These are phyloP conservation scores for Torymus auratus DNA, from an alignment of 2,888 invertebrate species.

Conservation along the genomic window DNA sequence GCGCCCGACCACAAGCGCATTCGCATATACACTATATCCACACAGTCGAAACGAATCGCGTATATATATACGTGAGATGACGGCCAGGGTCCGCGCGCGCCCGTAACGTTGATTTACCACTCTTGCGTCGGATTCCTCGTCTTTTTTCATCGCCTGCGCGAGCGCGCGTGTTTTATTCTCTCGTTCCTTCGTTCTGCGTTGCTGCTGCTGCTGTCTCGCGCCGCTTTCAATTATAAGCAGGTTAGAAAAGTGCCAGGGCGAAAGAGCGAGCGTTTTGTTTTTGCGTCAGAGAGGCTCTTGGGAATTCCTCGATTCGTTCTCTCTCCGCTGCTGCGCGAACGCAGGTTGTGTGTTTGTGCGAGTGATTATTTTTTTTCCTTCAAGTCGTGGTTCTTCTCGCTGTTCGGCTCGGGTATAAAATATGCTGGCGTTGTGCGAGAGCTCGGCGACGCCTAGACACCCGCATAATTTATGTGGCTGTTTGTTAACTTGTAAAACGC, in stretches of 20 bases:
- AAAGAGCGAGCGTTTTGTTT: conserved; percentile 10
- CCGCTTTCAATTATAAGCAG: conserved; percentile 52
- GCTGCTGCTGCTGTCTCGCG: no score
- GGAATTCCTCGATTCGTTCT: conserved; percentile 48
- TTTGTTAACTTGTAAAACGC: conserved; percentile 54
- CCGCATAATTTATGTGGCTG: conserved; percentile 49
- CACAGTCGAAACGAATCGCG: conserved; percentile 47
- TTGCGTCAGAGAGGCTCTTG: conserved; percentile 10
- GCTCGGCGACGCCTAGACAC: conserved; percentile 10
- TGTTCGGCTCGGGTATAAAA: conserved; percentile 32
- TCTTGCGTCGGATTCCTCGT: conserved; percentile 7
- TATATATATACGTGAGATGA: conserved; percentile 47
- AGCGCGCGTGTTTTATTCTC: conserved; percentile 17
- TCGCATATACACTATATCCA: background rate
- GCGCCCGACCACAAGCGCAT: conserved; percentile 15
- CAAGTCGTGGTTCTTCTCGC: background rate
- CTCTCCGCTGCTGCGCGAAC: no score
- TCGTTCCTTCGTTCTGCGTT: background rate
- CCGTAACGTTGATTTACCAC: conserved; percentile 52
- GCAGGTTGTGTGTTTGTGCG: background rate
- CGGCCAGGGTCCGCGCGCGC: conserved; percentile 20
- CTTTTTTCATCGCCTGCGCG: background rate
- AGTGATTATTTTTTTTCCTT: background rate
- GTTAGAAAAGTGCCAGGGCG: conserved; percentile 42
- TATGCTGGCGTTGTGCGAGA: conserved; percentile 21